Conservation (phyloP, 2,888 invertebrate species). For the Ephialtes manifestator region DNA sequence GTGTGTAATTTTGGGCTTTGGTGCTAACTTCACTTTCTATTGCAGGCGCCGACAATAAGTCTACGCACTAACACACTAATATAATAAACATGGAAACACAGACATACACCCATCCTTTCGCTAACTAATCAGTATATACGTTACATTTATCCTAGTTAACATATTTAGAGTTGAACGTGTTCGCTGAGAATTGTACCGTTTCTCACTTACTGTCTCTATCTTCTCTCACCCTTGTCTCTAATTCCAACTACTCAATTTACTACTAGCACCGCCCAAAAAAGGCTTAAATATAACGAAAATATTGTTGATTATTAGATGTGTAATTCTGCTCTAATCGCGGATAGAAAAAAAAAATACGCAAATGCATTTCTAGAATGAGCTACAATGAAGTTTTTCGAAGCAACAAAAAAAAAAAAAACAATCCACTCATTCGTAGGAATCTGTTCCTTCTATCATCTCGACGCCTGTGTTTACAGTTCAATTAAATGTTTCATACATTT, state of each 20-base stretch:
- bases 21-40: slow-evolving; percentile 85
- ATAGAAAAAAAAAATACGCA: slow-evolving; percentile 5
- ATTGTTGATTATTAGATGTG: slow-evolving; percentile 71
- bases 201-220: slow-evolving; percentile 54
- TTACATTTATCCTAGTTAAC: slow-evolving; percentile 70
- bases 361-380: slow-evolving; percentile 38
- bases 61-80: slow-evolving; percentile 84
- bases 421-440: slow-evolving; percentile 13
- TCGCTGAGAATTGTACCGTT: slow-evolving; percentile 62
- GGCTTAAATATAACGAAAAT: slow-evolving; percentile 60
- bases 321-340: slow-evolving; percentile 39
- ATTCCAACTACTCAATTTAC: slow-evolving; percentile 52
- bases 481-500: slow-evolving; percentile 40
- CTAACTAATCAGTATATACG: slow-evolving; percentile 81
- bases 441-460: slow-evolving; percentile 8
- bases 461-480: slow-evolving; percentile 39
- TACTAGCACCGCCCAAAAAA: slow-evolving; percentile 53
- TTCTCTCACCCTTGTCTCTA: slow-evolving; percentile 51
- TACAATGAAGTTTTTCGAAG: slow-evolving; percentile 32
- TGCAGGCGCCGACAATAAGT: slow-evolving; percentile 86
- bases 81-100: slow-evolving; percentile 67
- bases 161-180: slow-evolving; percentile 62
- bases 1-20: slow-evolving; percentile 73
- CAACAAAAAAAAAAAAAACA: slow-evolving; percentile 19
- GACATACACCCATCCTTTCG: slow-evolving; percentile 72